Evolutionary conservation across 2,113 vertebrate species (phyloP).

Genomic region (Lycaon pictus): DNA sequence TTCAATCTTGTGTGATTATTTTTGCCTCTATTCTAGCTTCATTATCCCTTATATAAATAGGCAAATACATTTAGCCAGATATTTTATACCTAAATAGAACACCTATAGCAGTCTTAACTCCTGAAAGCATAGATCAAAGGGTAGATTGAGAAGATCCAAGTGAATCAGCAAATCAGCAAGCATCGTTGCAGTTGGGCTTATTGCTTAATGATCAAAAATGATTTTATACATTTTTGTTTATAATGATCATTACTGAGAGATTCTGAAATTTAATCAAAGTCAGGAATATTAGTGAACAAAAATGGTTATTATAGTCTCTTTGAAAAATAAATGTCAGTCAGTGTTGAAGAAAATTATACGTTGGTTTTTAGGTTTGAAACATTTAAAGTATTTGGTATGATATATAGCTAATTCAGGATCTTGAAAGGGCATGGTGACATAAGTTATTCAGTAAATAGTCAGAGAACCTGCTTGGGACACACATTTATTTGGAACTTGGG

Average conservation of each 20-base stretch:
- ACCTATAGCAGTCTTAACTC: background rate
- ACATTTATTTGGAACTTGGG: background rate
- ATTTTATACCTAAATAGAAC: background rate
- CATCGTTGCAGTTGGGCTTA: background rate
- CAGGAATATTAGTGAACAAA: background rate
- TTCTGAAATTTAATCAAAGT: constrained; percentile 42
- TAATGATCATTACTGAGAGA: background rate
- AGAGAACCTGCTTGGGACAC: background rate
- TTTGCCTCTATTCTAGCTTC: background rate
- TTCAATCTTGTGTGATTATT: background rate
- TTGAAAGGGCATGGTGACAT: background rate
- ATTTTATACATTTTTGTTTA: background rate
- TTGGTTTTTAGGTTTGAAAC: background rate
- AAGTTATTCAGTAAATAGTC: background rate
- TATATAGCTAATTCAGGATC: background rate
- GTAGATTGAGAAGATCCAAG: background rate
- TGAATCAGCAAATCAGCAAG: background rate
- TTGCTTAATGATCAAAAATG: background rate
- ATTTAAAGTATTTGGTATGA: background rate
- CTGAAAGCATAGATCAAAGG: background rate
- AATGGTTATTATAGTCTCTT: background rate
- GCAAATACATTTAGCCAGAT: background rate
- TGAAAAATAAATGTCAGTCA: background rate
- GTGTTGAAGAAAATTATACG: constrained; percentile 8
- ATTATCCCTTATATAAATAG: background rate